Conservation (phyloP, 1,140 invertebrate genomes). For the Odontomachus brunneus region DNA sequence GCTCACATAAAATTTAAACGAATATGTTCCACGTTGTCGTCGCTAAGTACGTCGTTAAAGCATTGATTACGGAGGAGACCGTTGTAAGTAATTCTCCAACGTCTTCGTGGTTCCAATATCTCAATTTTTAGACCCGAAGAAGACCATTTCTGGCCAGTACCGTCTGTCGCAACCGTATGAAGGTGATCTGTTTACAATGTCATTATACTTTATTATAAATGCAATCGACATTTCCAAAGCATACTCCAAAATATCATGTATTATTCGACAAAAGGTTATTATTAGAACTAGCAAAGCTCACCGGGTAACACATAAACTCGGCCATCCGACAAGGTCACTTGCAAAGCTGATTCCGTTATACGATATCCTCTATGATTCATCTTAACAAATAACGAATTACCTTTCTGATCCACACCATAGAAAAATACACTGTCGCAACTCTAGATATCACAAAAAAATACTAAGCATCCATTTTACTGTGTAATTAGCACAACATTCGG, state of each 20-base stretch:
- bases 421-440: constrained; percentile 81
- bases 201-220: no score
- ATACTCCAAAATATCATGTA: no score
- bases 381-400: constrained; percentile 81
- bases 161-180: constrained; percentile 80
- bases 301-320: constrained; percentile 84
- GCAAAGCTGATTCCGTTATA: constrained; percentile 82
- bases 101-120: constrained; percentile 84
- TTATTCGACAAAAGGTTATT: neutral
- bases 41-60: constrained; percentile 66
- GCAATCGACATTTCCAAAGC: no score
- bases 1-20: constrained; percentile 84
- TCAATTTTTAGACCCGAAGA: constrained; percentile 87
- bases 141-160: constrained; percentile 82
- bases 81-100: constrained; percentile 87
- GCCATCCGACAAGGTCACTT: constrained; percentile 84
- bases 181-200: constrained; percentile 84
- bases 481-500: neutral
- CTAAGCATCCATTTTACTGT: neutral
- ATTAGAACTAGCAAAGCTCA: constrained; percentile 66
- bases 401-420: constrained; percentile 82
- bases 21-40: constrained; percentile 83
- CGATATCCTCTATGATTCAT: constrained; percentile 79
- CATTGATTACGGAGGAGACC: constrained; percentile 85
- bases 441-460: constrained; percentile 24